Evolutionary conservation across 2,113 vertebrate species (phyloP).

Genomic region (Silurus meridionalis): DNA sequence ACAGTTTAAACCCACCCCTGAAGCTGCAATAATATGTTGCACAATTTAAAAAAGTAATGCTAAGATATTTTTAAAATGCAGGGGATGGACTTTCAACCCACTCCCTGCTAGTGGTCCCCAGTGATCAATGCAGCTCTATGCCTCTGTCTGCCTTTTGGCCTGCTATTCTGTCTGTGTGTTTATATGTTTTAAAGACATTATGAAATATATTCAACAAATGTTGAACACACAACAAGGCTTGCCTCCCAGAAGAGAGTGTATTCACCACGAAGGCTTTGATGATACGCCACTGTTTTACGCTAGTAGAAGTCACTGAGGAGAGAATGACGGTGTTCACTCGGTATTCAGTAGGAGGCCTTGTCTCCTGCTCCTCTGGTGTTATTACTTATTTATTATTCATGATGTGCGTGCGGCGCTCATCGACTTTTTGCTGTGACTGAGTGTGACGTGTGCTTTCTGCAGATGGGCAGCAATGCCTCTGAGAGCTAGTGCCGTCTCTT

Average conservation of each 20-base stretch:
- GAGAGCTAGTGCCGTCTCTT: conserved; percentile 27
- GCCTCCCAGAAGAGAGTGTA: conserved; percentile 35
- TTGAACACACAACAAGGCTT: conserved; percentile 48
- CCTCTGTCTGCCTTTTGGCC: conserved; percentile 1
- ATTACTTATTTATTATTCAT: conserved; percentile 59
- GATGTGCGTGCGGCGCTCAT: conserved; percentile 28
- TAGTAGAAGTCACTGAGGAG: neutral
- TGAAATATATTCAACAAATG: conserved; percentile 21
- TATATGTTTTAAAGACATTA: conserved; percentile 21
- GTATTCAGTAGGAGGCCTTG: conserved; percentile 51
- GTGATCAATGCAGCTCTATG: neutral
- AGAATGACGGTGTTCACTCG: conserved; percentile 38
- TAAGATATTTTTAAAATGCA: neutral
- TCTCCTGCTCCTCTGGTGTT: conserved; percentile 52
- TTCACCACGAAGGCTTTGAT: conserved; percentile 48
- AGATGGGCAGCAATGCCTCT: conserved; percentile 35
- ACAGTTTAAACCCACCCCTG: neutral
- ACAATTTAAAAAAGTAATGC: neutral
- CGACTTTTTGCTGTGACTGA: conserved; percentile 44
- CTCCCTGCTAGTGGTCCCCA: neutral
- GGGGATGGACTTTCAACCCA: neutral
- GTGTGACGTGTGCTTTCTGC: conserved; percentile 48
- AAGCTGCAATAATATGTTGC: neutral
- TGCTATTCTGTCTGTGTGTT: conserved; percentile 7
- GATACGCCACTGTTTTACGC: conserved; percentile 10